phyloP scores from a whole-genome alignment of 1,140 invertebrate species.

The Nymphalis io region DNA sequence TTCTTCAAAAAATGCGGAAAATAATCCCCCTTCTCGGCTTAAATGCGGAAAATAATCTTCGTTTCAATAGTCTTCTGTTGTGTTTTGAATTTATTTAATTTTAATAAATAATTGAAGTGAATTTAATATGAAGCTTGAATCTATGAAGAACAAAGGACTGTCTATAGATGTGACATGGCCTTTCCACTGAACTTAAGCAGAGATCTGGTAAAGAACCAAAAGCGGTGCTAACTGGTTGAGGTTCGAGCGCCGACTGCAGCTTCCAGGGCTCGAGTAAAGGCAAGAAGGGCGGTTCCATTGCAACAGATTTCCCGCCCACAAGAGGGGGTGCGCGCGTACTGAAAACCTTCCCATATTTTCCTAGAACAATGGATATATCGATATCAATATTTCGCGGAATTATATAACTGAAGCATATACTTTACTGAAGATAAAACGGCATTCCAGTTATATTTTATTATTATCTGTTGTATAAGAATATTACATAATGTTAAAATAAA shows the following conservation, averaged over 20 bases:
- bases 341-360: slow-evolving; percentile 3
- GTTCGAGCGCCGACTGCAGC: slow-evolving; percentile 13
- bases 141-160: not conserved
- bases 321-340: not conserved
- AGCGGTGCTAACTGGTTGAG: slow-evolving; percentile 4
- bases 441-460: not conserved
- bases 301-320: slow-evolving; percentile 19
- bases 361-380: slow-evolving; percentile 13
- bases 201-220: not conserved
- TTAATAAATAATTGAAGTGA: too few species aligned
- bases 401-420: not conserved
- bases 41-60: too few species aligned
- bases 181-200: not conserved
- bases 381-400: not conserved
- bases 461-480: too few species aligned
- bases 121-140: too few species aligned
- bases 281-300: slow-evolving; percentile 8
- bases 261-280: not conserved
- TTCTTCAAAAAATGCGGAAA: too few species aligned
- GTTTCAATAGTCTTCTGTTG: too few species aligned
- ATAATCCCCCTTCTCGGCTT: too few species aligned
- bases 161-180: not conserved
- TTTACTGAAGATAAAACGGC: not conserved
- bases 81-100: too few species aligned
- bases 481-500: too few species aligned